Evolutionary conservation across 1,140 invertebrate species (phyloP), one percentile per base, ranked within the genome.

Genomic region (Ganaspis sp.): DNA sequence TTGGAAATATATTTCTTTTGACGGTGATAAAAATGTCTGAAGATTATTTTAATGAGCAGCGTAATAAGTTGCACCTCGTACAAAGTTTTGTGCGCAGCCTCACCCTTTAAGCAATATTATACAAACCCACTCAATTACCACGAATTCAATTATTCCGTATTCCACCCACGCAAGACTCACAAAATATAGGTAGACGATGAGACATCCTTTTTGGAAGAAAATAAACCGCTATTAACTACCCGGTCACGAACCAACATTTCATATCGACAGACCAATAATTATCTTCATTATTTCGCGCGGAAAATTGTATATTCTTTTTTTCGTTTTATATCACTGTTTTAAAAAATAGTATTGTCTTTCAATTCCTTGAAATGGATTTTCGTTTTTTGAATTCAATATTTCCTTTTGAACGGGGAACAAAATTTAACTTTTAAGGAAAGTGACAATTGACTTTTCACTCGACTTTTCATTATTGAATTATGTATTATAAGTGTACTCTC

Each of bases 141-240:
- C 58, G 26, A 64, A 64, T 64, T 64, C 58, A 64, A 64, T 64
- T 64, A 64, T 64, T 26, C 54, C 9, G 21, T 58, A 58, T 58
- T 64, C 58, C 58, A 12, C 58, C 58, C 58, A 64, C 58, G 58
- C 58, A 26, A 29, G 21, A 34, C 58, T 64, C 26, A 29, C 58
- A 26, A 64, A 64, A 64, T 64, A 64, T 64, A 34, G 12, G 26
- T 23, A 64, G 9, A 12, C 54, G 23, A 54, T 12, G 29, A 12
- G 58, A 64, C 26, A 12, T 34, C 58, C 58, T 29, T 64, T 64
- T 23, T 12, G n/a, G 9, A 29, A 64, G 12, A 26, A 64, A 64
- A 64, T 64, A 26, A 64, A 64, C 12, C 23, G 58, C 58, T 26
- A 64, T 34, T 64, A 64, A 12, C 23, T 29, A 64, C 0, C 58